These are phyloP conservation scores for Hylyphantes graminicola DNA, from an alignment of 1,140 invertebrate species.

Conservation along the genomic window DNA sequence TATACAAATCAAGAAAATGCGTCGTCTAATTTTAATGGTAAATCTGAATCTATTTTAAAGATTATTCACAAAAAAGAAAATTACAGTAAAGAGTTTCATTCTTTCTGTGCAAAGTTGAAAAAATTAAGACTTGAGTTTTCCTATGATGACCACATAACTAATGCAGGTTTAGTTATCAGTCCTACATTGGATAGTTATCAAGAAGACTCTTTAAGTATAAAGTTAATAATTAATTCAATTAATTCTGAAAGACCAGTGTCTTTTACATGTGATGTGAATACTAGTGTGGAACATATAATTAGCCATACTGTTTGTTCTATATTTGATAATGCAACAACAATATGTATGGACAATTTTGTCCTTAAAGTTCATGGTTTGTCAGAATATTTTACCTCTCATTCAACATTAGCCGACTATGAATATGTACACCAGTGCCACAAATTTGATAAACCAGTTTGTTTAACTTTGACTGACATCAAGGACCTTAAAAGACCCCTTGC, in stretches of 20 bases:
- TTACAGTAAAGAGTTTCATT: slow-evolving; percentile 74
- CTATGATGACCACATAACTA: slow-evolving; percentile 71
- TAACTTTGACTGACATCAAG: slow-evolving; percentile 77
- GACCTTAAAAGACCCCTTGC: slow-evolving; percentile 76
- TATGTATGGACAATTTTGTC: slow-evolving; percentile 65
- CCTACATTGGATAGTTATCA: slow-evolving; percentile 82
- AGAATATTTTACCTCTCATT: slow-evolving; percentile 79
- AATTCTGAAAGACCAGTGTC: slow-evolving; percentile 76
- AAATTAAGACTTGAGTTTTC: slow-evolving; percentile 77
- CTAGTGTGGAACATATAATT: slow-evolving; percentile 87
- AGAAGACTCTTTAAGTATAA: slow-evolving; percentile 82
- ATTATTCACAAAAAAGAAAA: slow-evolving; percentile 23
- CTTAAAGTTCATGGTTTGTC: slow-evolving; percentile 81
- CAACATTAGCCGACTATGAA: slow-evolving; percentile 85
- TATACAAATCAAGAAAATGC: neutral
- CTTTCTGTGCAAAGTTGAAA: slow-evolving; percentile 83
- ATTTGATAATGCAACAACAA: slow-evolving; percentile 61
- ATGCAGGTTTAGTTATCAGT: slow-evolving; percentile 77
- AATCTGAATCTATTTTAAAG: slow-evolving; percentile 27
- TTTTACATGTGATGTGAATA: slow-evolving; percentile 89
- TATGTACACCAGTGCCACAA: slow-evolving; percentile 95
- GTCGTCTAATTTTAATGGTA: slow-evolving; percentile 3
- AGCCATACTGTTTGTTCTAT: slow-evolving; percentile 80
- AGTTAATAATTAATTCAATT: slow-evolving; percentile 81
- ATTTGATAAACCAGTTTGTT: slow-evolving; percentile 87